Percentiles rank a stretch among this genome's conserved stretches.
phyloP scores from a whole-genome alignment of 2,888 invertebrate species.

The Eupithecia abbreviata region DNA sequence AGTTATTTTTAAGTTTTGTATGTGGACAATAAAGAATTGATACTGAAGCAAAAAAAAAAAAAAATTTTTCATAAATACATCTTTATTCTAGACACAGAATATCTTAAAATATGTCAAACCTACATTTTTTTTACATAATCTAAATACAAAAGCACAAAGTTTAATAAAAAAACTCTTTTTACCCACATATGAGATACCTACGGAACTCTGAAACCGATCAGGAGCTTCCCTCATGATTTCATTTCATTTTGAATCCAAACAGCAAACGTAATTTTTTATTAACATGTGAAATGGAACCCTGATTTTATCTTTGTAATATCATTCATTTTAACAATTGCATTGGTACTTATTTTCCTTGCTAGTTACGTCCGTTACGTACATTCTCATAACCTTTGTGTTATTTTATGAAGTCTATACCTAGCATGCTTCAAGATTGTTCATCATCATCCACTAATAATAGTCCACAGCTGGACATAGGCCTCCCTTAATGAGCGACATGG shows the following conservation, averaged over 20 bases:
- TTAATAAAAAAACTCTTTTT: too few species aligned
- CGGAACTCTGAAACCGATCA: constrained; percentile 30
- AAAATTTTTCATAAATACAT: too few species aligned
- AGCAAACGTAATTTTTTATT: constrained; percentile 26
- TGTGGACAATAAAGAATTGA: too few species aligned
- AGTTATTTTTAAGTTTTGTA: too few species aligned
- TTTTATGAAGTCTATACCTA: neutral
- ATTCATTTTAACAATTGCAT: neutral
- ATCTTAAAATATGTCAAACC: too few species aligned
- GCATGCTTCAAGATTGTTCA: neutral
- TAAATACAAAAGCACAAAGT: too few species aligned
- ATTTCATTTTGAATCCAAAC: constrained; percentile 36
- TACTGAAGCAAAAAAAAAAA: too few species aligned
- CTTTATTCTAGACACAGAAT: too few species aligned
- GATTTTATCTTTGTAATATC: constrained; percentile 11
- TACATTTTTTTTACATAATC: too few species aligned
- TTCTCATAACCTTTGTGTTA: neutral
- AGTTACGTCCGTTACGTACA: neutral
- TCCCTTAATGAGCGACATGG: too few species aligned
- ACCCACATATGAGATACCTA: neutral
- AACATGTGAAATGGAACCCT: constrained; percentile 21
- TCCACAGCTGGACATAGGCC: too few species aligned
- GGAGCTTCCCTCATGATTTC: constrained; percentile 33
- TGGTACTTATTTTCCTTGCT: neutral
- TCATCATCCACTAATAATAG: too few species aligned